These are phyloP conservation scores for Cactoblastis cactorum DNA, from an alignment of 2,888 invertebrate species.

Conservation along the genomic window DNA sequence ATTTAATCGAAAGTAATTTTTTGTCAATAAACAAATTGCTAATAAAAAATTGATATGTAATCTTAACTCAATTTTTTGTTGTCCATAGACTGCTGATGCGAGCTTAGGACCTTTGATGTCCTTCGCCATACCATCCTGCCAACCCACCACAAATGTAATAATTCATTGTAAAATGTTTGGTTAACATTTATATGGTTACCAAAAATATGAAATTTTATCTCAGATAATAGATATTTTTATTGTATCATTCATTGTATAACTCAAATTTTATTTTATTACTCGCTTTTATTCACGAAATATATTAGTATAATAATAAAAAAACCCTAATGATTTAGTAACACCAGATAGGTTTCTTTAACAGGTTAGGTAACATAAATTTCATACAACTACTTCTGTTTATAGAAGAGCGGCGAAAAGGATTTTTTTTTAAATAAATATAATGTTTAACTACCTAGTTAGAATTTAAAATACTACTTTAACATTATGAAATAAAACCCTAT, in stretches of 20 bases:
- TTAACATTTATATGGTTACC: constrained; percentile 11
- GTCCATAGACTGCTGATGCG: constrained; percentile 60
- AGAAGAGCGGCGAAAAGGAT: no score
- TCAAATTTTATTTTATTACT: neutral
- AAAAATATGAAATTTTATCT: neutral
- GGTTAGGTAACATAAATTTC: no score
- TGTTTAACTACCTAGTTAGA: no score
- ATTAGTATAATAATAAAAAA: neutral
- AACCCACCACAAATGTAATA: constrained; percentile 57
- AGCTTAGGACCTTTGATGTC: constrained; percentile 53
- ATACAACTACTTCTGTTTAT: no score
- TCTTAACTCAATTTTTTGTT: constrained; percentile 40
- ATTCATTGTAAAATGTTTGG: constrained; percentile 11
- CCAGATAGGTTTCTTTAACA: no score
- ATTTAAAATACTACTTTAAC: neutral
- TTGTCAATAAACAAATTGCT: neutral
- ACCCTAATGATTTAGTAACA: no score
- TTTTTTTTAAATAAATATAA: no score
- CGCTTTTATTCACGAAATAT: neutral
- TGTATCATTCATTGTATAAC: neutral
- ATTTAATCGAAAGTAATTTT: neutral
- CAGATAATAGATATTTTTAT: neutral
- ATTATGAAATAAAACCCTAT: neutral
- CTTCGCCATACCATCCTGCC: constrained; percentile 45
- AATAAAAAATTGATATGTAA: neutral